These are phyloP conservation scores for Diphyllodes magnificus DNA, from an alignment of 2,113 vertebrate species.

Conservation along the genomic window DNA sequence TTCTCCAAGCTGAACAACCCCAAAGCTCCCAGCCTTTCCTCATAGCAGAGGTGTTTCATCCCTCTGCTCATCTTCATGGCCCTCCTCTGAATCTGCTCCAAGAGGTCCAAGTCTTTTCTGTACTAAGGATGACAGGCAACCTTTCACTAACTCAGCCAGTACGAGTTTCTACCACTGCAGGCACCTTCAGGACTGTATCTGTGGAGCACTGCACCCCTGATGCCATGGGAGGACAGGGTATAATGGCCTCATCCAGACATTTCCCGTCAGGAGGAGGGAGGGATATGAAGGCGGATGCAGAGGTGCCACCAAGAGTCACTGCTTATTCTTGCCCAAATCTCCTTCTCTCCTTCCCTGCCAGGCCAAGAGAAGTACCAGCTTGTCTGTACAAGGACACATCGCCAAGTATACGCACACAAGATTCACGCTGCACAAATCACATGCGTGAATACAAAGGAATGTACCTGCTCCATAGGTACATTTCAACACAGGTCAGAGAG, in stretches of 20 bases:
- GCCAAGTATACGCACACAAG: fast-evolving
- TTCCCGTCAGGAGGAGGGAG: background rate
- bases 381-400: background rate
- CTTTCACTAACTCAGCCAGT: background rate
- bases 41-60: background rate
- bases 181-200: background rate
- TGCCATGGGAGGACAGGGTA: background rate
- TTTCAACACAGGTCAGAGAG: background rate
- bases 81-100: background rate
- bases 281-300: fast-evolving
- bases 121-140: background rate
- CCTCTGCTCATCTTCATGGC: background rate
- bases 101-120: background rate
- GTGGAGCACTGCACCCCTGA: fast-evolving
- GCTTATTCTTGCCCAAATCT: background rate
- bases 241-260: background rate
- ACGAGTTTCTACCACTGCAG: fast-evolving
- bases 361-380: background rate
- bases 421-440: background rate
- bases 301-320: background rate
- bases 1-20: background rate
- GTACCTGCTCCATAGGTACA: background rate
- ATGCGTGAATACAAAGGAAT: background rate
- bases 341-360: background rate
- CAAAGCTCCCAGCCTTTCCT: background rate